These are phyloP conservation scores for Megastigmus dorsalis DNA, from an alignment of 2,888 invertebrate species.

Conservation along the genomic window DNA sequence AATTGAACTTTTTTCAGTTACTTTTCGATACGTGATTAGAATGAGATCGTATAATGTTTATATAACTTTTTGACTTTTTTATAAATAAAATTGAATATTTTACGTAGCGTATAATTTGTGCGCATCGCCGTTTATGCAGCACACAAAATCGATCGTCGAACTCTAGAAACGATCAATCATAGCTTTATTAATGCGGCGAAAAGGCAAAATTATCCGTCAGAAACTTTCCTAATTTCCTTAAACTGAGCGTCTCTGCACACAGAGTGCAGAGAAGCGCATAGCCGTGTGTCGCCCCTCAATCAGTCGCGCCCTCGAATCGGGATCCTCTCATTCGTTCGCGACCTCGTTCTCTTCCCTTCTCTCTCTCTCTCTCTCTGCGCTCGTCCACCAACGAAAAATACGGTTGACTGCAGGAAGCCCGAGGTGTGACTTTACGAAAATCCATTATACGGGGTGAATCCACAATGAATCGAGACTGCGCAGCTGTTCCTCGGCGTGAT, in stretches of 20 bases:
- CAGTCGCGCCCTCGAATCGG: slow-evolving; percentile 37
- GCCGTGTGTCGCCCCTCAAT: too few species aligned
- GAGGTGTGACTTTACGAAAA: slow-evolving; percentile 68
- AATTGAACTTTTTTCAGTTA: too few species aligned
- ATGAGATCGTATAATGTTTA: too few species aligned
- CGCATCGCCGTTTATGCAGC: too few species aligned
- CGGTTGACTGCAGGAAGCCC: not conserved
- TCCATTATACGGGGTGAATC: slow-evolving; percentile 68
- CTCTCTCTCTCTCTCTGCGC: slow-evolving; percentile 12
- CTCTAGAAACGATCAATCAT: slow-evolving; percentile 20
- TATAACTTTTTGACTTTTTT: too few species aligned
- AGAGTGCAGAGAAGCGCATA: too few species aligned
- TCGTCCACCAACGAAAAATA: too few species aligned
- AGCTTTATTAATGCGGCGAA: not conserved
- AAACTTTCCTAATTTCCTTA: slow-evolving; percentile 32
- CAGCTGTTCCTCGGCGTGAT: slow-evolving; percentile 62
- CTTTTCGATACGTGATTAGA: too few species aligned
- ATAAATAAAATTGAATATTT: too few species aligned
- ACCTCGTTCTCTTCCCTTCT: slow-evolving; percentile 31
- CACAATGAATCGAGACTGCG: slow-evolving; percentile 62
- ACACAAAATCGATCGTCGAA: not conserved
- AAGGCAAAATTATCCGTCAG: too few species aligned
- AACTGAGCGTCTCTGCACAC: too few species aligned
- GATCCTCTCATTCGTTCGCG: slow-evolving; percentile 30
- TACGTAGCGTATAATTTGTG: too few species aligned